Evolutionary conservation across 1,140 invertebrate genomes (phyloP), one percentile per base, ranked within the genome.

Genomic region (Apis cerana): DNA sequence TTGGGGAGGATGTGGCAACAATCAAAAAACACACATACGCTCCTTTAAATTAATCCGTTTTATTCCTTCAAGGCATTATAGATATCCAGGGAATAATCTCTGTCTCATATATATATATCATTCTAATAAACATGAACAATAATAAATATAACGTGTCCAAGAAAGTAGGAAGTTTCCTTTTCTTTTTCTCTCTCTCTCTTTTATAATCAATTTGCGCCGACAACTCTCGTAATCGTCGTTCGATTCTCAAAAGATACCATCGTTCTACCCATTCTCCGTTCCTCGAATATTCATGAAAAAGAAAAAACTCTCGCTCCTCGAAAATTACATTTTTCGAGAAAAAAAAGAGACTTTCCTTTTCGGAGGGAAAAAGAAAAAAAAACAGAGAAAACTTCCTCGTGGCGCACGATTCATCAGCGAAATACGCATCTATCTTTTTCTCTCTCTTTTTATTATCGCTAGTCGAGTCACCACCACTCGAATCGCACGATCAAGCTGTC

Each of bases 111-210:
- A 90, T 92, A 90, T 91, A 92, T 92, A 93, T 93, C 91, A 92
- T 93, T 94, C 92, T 93, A 94, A 91, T 94, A 93, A 94, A 94
- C 93, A 92, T 94, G 93, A 94, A 93, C 93, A 94, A 93, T 94
- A 91, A 93, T 93, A 93, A 93, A 94, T 93, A 93, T 91, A 93
- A 93, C 92, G 90, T 93, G 90, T 93, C 92, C 91, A 90, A 92
- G 90, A 93, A 94, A 90, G 80, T 91, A 93, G 90, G 91, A 92
- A 93, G 90, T 92, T 58, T 71, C 12, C n/a, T 61, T 67, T 61
- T 27, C 52, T 23, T 11, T 52, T 23, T 69, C 50, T 48, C 17
- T 67, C 33, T 27, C 84, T 88, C 91, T 91, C 91, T 87, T 33
- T 33, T 91, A 89, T 93, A 93, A 92, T 92, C 90, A 94, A 92